Evolutionary conservation across 2,113 vertebrate genomes (phyloP).

Genomic region (Arothron firmamentum): DNA sequence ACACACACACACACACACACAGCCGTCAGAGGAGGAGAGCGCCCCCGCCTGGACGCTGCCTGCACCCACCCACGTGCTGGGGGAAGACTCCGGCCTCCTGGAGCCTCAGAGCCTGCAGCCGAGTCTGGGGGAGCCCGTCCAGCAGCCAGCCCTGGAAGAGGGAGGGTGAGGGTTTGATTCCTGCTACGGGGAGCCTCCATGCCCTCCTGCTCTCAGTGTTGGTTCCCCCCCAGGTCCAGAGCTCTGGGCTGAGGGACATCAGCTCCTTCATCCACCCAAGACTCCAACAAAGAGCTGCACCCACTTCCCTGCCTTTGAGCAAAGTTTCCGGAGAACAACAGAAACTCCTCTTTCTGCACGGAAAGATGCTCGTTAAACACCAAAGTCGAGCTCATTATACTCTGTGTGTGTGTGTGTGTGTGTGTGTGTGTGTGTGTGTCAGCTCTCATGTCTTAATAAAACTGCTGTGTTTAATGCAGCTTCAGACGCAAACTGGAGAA

Average conservation of each 20-base stretch:
- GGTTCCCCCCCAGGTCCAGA: too few species aligned
- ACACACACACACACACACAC: too few species aligned
- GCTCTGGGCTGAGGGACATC: too few species aligned
- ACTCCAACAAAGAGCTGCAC: too few species aligned
- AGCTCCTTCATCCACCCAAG: too few species aligned
- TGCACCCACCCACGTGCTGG: conserved; percentile 79
- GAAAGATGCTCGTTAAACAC: conserved; percentile 10
- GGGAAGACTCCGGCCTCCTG: conserved; percentile 81
- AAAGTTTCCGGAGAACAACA: too few species aligned
- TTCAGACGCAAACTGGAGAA: neutral
- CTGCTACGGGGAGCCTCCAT: too few species aligned
- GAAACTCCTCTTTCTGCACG: neutral
- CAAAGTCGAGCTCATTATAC: neutral
- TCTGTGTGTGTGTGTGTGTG: neutral
- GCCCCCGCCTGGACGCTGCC: too few species aligned
- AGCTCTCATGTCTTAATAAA: conserved; percentile 4
- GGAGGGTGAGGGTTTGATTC: too few species aligned
- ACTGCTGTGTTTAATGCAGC: conserved; percentile 6
- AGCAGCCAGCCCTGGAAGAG: conserved; percentile 87
- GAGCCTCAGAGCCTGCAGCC: conserved; percentile 79
- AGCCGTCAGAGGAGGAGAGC: too few species aligned
- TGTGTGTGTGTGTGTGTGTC: neutral
- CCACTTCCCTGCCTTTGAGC: too few species aligned
- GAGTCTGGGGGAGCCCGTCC: conserved; percentile 82
- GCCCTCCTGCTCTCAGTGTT: too few species aligned